Conservation (phyloP, 1,140 invertebrate species). For the Trinorchestia longiramus region DNA sequence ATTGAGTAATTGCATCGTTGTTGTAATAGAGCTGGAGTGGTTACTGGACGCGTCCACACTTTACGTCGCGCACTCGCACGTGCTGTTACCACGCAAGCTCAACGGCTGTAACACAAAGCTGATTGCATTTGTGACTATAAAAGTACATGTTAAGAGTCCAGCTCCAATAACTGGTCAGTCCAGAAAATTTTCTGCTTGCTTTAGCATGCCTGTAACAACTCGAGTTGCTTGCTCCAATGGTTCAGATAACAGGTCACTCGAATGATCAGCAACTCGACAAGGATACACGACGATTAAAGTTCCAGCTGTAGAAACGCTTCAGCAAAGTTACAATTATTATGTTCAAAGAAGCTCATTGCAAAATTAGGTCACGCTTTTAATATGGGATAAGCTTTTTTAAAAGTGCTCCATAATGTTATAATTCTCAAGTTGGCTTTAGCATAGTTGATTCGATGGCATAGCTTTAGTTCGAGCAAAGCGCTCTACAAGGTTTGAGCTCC, state of each 20-base stretch:
- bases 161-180: neutral
- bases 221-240: no score
- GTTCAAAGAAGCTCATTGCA: neutral
- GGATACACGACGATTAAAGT: neutral
- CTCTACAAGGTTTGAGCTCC: neutral
- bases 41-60: neutral
- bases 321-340: neutral
- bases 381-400: neutral
- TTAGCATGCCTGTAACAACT: neutral
- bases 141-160: neutral
- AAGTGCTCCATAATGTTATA: neutral
- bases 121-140: neutral
- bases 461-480: neutral
- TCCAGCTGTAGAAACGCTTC: neutral
- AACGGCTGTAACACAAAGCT: no score
- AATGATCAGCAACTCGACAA: neutral
- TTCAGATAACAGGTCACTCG: neutral
- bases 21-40: neutral
- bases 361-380: neutral
- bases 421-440: neutral
- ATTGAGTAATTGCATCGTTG: no score
- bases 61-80: neutral
- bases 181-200: neutral
- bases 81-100: neutral
- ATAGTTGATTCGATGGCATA: neutral